Evolutionary conservation across 2,888 invertebrate species (phyloP), one percentile per base, ranked within the genome.

Genomic region (Cyrtodaria siliqua): DNA sequence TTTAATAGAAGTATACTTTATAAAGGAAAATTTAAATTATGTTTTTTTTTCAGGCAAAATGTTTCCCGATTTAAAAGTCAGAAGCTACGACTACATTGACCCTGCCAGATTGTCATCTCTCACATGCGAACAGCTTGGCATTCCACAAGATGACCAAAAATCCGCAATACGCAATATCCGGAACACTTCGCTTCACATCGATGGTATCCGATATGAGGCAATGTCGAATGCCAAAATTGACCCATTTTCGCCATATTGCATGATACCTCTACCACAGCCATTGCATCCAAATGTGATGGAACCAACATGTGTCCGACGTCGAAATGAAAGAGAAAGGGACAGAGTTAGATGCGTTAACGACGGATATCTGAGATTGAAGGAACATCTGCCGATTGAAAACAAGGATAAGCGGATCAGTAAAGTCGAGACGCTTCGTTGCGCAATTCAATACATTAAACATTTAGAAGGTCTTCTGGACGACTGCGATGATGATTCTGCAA

Each of bases 381-480:
- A 90, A 38, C 91, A 91, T 55, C 78, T 92, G 20, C 92, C 92
- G 1, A 56, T 91, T 18, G 86, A 86, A 50, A 87, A 90, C 62
- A 90, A 90, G 63, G 92, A 93, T 52, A 92, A 91, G 67, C 75
- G 92, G 44, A 85, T 93, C 20, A 92, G 92, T 61, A 93, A 93
- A 83, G 92, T 92, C 24, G 92, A 92, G 49, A 92, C 92, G 2
- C 78, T 92, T 16, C 72, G 91, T 26, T 73, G 84, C n/a, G 92
- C 93, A 52, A 92, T 92, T 49, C 78, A 86, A 24, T 92, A 92
- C 70, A 93, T 93, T n/a, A 82, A 86, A 63, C 82, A 89, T 52
- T 80, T 92, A 9, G 83, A 91, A 69, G 56, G 64, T 3, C 26
- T 88, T 2, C 55, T 88, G 29, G 50, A 49, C 29, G 42, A 33